These are phyloP conservation scores for Nasonovia ribisnigri DNA, from an alignment of 2,888 invertebrate species.

Conservation along the genomic window DNA sequence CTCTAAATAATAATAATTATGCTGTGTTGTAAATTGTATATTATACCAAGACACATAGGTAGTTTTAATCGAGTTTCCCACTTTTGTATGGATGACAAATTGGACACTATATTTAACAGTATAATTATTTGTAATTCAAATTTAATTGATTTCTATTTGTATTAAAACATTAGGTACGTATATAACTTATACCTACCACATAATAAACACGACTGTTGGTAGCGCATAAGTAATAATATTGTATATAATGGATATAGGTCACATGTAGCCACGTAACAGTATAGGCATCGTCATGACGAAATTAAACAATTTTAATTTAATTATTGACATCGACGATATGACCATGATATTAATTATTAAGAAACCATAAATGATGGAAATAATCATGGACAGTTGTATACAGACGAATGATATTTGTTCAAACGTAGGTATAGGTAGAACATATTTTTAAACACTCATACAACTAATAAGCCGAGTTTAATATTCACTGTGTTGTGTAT, in stretches of 20 bases:
- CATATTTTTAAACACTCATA: no score
- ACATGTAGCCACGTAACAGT: not conserved
- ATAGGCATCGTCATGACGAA: not conserved
- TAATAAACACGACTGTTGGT: not conserved
- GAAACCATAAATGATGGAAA: not conserved
- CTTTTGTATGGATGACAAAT: not conserved
- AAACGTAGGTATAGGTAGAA: not conserved
- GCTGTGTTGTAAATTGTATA: not conserved
- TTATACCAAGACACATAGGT: not conserved
- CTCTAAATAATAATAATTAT: not conserved
- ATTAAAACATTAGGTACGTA: not conserved
- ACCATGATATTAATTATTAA: not conserved
- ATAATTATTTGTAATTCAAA: not conserved
- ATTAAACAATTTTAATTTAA: not conserved
- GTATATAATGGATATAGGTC: not conserved
- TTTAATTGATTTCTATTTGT: slow-evolving; percentile 2
- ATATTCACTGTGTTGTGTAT: no score
- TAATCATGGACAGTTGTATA: not conserved
- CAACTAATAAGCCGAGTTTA: no score
- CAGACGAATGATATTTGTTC: not conserved
- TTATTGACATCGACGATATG: not conserved
- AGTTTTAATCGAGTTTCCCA: not conserved
- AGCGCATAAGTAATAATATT: not conserved
- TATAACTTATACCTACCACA: not conserved
- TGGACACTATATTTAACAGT: not conserved